A percentile compares a stretch with the other conserved stretches of the same genome.
phyloP scores from a whole-genome alignment of 2,113 vertebrate species.

The Cyanoramphus novaezelandiae region DNA sequence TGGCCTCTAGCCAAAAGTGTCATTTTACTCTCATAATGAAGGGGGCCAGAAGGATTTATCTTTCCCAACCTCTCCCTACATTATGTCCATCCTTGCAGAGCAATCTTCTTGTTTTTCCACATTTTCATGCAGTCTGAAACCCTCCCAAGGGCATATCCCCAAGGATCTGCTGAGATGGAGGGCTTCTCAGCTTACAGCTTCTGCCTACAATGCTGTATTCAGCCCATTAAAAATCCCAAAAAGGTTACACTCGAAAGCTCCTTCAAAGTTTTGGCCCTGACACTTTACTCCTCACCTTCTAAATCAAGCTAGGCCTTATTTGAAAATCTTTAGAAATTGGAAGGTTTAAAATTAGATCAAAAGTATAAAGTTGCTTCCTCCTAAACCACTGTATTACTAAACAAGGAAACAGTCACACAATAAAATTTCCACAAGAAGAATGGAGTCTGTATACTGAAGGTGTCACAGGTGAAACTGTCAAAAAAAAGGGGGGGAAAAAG shows the following conservation, averaged over 20 bases:
- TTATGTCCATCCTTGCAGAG: constrained; percentile 69
- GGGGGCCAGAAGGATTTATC: constrained; percentile 70
- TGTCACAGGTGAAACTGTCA: neutral
- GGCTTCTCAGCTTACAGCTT: constrained; percentile 60
- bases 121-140: constrained; percentile 75
- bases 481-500: neutral
- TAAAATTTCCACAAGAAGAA: constrained; percentile 55
- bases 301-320: constrained; percentile 48
- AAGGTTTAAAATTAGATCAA: constrained; percentile 53
- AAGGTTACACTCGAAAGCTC: constrained; percentile 54
- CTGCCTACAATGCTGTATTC: constrained; percentile 50
- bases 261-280: constrained; percentile 54
- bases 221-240: constrained; percentile 63
- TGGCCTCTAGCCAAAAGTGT: constrained; percentile 74
- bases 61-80: constrained; percentile 66
- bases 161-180: constrained; percentile 61
- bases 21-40: constrained; percentile 75
- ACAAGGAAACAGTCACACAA: constrained; percentile 56
- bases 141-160: constrained; percentile 68
- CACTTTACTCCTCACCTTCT: constrained; percentile 17
- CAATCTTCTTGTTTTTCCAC: constrained; percentile 78
- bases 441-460: constrained; percentile 36
- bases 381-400: constrained; percentile 44
- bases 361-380: constrained; percentile 63
- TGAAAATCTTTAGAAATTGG: constrained; percentile 62